Base-by-base conservation (phyloP, 1,140 invertebrate species). In the Musca domestica region DNA sequence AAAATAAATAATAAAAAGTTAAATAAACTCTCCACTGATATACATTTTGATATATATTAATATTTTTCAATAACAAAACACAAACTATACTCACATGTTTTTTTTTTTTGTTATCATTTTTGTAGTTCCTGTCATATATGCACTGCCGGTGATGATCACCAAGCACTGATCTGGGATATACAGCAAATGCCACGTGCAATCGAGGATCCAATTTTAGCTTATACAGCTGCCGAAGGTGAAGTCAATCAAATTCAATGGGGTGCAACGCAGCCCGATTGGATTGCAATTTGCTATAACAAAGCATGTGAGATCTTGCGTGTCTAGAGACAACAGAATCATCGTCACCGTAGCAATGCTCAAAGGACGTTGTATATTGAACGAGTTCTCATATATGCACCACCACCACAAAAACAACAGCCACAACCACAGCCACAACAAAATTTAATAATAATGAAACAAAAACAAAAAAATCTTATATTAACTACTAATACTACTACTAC, bases 211-310 rank as follows among this genome's bases (percentile, higher is more conserved):
- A 99, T 99, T 75, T 87, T 99, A 20, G 98, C 98, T 0, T 99
- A 99, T 83, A 98, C 95, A 9, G 95, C 96, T 20, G 95, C 96
- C 14, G 95, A 97, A 83, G 97, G 96, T 48, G 98, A 99, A 86
- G 96, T 99, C 70, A 99, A 99, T 87, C 96, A 99, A 84, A 98
- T 99, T 73, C 96, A 99, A 83, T 99, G 98, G 98, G 96, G 97
- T 3, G 95, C 95, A n/a, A 98, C 96, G 0, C 96, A 99, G 80
- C 97, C 97, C 3, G 98, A 99, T 83, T 99, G 98, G 98, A 99
- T 99, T 76, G 95, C 96, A 20, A 99, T 99, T 81, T 99, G 97
- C 84, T 99, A 99, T 83, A 98, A 98, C 83, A 95, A 96, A 85
- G 94, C 91, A 73, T 89, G 99, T 41, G 98, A 99, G 86, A 99